These are phyloP conservation scores for Cathartes aura DNA, from an alignment of 2,113 vertebrate genomes.

Conservation along the genomic window DNA sequence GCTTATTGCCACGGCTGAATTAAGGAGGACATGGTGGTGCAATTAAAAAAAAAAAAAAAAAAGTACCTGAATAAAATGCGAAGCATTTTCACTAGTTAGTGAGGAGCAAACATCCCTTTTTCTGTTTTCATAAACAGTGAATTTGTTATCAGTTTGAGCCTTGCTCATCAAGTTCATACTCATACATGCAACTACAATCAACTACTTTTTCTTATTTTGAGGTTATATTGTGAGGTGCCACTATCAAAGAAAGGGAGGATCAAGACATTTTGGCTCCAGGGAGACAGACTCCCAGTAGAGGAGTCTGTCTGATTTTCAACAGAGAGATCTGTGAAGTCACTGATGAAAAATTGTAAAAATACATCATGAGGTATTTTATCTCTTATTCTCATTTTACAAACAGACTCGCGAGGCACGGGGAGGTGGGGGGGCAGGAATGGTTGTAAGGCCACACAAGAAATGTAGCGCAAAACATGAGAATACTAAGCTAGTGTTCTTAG, in stretches of 20 bases:
- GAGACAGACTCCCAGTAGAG: neutral
- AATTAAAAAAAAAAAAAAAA: too few species aligned
- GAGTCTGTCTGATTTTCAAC: neutral
- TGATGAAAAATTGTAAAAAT: neutral
- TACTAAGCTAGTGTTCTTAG: neutral
- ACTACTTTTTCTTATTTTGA: neutral
- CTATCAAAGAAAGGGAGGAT: neutral
- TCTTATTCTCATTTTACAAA: neutral
- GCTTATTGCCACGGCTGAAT: neutral
- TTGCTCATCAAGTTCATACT: neutral
- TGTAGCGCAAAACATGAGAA: neutral
- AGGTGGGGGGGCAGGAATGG: neutral
- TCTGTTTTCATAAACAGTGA: neutral
- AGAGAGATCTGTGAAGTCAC: neutral
- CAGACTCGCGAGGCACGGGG: neutral
- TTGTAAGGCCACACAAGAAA: neutral
- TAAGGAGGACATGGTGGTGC: neutral
- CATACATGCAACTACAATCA: rapidly evolving
- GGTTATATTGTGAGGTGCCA: neutral
- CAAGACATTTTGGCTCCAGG: neutral
- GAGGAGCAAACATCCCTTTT: too few species aligned
- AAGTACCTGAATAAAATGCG: neutral
- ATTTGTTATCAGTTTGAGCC: neutral
- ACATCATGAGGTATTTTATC: neutral
- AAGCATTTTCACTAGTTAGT: neutral